phyloP scores from a whole-genome alignment of 2,888 invertebrate genomes.

The Tipula lateralis region DNA sequence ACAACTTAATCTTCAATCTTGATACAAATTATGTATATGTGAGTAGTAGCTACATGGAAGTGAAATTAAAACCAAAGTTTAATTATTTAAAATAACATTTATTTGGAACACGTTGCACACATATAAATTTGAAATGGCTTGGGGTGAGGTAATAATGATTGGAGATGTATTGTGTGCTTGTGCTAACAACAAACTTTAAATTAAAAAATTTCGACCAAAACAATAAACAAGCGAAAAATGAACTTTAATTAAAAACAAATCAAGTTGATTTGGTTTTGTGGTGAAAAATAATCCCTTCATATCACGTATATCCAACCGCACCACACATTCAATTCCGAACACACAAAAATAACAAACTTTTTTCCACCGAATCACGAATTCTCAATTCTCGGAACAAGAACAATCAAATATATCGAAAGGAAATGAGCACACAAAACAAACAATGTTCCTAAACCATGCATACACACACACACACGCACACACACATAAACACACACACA shows the following conservation, averaged over 20 bases:
- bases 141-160: background rate
- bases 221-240: background rate
- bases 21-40: background rate
- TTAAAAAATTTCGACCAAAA: background rate
- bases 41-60: background rate
- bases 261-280: background rate
- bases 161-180: background rate
- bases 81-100: background rate
- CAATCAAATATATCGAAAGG: background rate
- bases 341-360: background rate
- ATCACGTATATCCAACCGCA: background rate
- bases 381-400: background rate
- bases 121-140: background rate
- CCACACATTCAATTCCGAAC: background rate
- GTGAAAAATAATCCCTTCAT: background rate
- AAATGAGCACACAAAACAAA: background rate
- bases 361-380: background rate
- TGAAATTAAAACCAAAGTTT: background rate
- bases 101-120: background rate
- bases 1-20: background rate
- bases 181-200: background rate
- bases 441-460: background rate
- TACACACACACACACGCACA: background rate
- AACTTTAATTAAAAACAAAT: background rate
- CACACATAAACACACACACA: background rate